These are phyloP conservation scores for Schizopygopsis pylzovi DNA, from an alignment of 2,797 vertebrate species.

Conservation along the genomic window DNA sequence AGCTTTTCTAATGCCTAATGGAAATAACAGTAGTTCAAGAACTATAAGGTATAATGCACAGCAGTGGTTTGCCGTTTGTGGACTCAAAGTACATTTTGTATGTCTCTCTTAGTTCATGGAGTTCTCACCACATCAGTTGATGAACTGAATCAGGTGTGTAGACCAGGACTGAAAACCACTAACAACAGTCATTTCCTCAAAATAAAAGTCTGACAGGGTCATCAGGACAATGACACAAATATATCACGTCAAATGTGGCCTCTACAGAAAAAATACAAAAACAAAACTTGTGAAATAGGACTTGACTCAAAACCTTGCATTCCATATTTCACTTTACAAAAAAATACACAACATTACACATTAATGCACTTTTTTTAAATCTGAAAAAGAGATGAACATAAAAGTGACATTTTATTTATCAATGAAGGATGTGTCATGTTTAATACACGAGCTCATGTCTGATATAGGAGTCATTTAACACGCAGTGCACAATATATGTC, in stretches of 20 bases:
- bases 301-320: no score
- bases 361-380: neutral
- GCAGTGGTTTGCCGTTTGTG: neutral
- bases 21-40: neutral
- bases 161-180: neutral
- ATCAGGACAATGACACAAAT: neutral
- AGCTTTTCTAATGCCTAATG: neutral
- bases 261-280: neutral
- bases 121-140: neutral
- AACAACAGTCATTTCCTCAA: neutral
- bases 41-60: neutral
- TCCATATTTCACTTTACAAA: neutral
- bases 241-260: neutral
- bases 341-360: neutral
- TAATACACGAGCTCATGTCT: neutral
- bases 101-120: neutral
- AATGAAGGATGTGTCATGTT: neutral
- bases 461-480: neutral
- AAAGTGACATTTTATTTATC: neutral
- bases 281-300: neutral
- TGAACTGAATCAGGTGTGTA: neutral
- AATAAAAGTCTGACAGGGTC: neutral
- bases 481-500: neutral
- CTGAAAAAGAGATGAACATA: neutral
- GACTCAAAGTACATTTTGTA: neutral